A percentile compares a stretch with the other conserved stretches of the same genome.
Evolutionary conservation across 92 coral and sea anemone genomes (phyloP).

Genomic region (Heliopora coerulea): DNA sequence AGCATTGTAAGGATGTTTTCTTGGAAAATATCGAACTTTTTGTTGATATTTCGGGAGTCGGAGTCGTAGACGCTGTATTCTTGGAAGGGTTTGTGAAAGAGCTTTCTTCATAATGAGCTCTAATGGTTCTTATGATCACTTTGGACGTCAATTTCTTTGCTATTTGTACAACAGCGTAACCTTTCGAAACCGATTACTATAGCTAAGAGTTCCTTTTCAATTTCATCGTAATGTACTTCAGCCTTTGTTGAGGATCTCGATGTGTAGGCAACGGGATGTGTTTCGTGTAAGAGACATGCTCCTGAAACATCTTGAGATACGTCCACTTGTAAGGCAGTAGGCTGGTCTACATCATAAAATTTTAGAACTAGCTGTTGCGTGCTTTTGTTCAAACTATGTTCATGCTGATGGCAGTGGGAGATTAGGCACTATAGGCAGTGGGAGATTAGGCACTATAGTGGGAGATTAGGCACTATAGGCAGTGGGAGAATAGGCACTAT

Average conservation of each 20-base stretch:
- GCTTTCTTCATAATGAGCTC: conserved; percentile 19
- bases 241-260: not conserved
- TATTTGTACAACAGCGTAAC: conserved; percentile 12
- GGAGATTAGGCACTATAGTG: too few relatives aligned
- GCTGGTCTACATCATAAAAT: too few relatives aligned
- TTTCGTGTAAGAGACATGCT: not conserved
- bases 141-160: not conserved
- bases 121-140: conserved; percentile 21
- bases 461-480: too few relatives aligned
- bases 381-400: too few relatives aligned
- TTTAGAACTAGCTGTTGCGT: too few relatives aligned
- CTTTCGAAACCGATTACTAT: conserved; percentile 13
- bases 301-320: too few relatives aligned
- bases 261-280: not conserved
- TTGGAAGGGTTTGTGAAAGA: conserved; percentile 6
- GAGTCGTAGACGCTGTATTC: conserved; percentile 10
- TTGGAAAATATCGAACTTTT: not conserved
- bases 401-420: too few relatives aligned
- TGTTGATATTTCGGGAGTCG: not conserved
- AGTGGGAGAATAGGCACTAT: too few relatives aligned
- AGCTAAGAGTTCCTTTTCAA: conserved; percentile 22
- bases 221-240: not conserved
- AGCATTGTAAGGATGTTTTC: not conserved
- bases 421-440: too few relatives aligned
- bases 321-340: too few relatives aligned